Conservation (phyloP, 1,140 invertebrate genomes). For the Triops longicaudatus region DNA sequence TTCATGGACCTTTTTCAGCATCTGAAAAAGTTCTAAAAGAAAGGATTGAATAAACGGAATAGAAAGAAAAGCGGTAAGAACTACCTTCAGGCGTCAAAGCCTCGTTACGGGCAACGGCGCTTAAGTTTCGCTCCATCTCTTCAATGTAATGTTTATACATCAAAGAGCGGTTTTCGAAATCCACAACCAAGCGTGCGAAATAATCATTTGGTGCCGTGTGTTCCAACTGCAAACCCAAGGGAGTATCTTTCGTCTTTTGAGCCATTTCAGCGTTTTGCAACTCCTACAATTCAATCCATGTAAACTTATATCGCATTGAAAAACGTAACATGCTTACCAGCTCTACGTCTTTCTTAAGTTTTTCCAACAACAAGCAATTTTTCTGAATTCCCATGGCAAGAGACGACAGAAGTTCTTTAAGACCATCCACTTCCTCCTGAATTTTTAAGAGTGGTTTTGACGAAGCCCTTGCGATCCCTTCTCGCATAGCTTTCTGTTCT, state of each 20-base stretch:
- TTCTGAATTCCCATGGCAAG: conserved; percentile 42
- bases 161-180: conserved; percentile 53
- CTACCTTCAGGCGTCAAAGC: conserved; percentile 58
- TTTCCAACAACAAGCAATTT: conserved; percentile 54
- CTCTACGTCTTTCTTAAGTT: conserved; percentile 62
- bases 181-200: conserved; percentile 59
- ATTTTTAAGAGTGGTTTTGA: conserved; percentile 56
- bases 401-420: conserved; percentile 56
- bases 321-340: conserved; percentile 39
- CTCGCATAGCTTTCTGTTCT: conserved; percentile 67
- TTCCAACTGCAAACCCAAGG: conserved; percentile 64
- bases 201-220: conserved; percentile 63
- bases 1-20: conserved; percentile 71
- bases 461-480: conserved; percentile 66
- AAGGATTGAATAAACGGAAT: too few species aligned
- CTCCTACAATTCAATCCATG: too few species aligned
- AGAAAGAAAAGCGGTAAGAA: too few species aligned
- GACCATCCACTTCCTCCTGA: conserved; percentile 51
- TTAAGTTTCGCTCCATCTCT: conserved; percentile 60
- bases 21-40: conserved; percentile 54
- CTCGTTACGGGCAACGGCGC: conserved; percentile 54
- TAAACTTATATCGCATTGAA: too few species aligned
- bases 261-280: conserved; percentile 67
- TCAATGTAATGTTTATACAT: conserved; percentile 61
- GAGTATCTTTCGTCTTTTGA: conserved; percentile 66